These are phyloP conservation scores for Syrmaticus mikado DNA, from an alignment of 2,113 vertebrate species.

Conservation along the genomic window DNA sequence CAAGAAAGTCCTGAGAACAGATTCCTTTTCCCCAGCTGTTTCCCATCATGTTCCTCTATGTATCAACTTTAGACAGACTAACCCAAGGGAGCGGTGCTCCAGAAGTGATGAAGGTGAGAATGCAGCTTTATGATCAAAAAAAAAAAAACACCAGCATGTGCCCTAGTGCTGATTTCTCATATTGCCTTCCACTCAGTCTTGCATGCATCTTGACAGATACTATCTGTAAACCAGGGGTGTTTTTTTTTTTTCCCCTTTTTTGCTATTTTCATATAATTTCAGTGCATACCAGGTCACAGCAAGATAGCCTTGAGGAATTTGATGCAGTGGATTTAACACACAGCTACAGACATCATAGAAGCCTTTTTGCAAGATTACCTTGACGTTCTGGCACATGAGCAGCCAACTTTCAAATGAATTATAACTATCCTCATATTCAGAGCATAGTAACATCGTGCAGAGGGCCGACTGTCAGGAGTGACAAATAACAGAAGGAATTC, in stretches of 20 bases:
- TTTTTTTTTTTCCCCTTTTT: background rate
- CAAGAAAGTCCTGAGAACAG: background rate
- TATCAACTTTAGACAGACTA: background rate
- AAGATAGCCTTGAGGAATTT: background rate
- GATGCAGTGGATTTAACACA: background rate
- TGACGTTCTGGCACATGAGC: background rate
- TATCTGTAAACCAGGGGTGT: background rate
- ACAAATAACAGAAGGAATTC: background rate
- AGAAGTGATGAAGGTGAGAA: background rate
- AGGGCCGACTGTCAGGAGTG: background rate
- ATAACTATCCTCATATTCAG: background rate
- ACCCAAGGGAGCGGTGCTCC: background rate
- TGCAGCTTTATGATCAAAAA: background rate
- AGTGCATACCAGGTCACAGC: background rate
- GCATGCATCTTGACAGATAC: background rate
- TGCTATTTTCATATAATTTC: background rate
- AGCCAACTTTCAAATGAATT: background rate
- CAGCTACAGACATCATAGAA: background rate
- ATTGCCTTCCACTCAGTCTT: background rate
- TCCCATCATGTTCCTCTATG: background rate
- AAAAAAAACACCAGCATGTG: background rate
- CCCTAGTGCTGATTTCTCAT: background rate
- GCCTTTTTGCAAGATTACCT: background rate
- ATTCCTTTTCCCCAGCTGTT: no score
- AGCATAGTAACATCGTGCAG: background rate